Evolutionary conservation across 2,113 vertebrate species (phyloP).

Genomic region (Apteryx mantelli): DNA sequence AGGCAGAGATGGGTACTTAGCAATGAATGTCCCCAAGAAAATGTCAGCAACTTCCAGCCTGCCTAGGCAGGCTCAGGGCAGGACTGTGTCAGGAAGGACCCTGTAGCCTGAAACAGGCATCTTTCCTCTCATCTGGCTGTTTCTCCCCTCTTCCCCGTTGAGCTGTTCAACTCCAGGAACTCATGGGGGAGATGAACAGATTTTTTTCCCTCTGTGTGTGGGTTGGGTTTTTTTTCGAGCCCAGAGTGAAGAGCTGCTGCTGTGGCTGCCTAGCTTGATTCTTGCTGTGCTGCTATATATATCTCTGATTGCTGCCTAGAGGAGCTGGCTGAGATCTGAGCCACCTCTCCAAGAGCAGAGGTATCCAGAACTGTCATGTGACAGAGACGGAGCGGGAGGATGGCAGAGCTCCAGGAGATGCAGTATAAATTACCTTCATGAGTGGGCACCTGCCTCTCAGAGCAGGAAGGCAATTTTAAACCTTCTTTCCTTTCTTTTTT

Average conservation of each 20-base stretch:
- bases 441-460: not conserved
- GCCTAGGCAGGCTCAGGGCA: not conserved
- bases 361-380: not conserved
- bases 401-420: not conserved
- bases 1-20: not conserved
- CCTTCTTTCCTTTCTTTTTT: not conserved
- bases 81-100: not conserved
- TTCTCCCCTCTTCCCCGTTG: not conserved
- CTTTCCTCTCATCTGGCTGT: not conserved
- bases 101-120: accelerated
- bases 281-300: not conserved
- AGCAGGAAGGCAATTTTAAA: not conserved
- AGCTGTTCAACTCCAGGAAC: not conserved
- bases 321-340: not conserved
- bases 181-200: not conserved
- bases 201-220: not conserved
- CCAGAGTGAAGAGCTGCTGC: not conserved
- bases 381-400: not conserved
- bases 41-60: not conserved
- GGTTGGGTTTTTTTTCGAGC: not conserved
- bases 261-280: not conserved
- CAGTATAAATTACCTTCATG: not conserved
- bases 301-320: not conserved
- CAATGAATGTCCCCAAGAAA: not conserved
- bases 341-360: not conserved